Percentiles rank a stretch among this genome's conserved stretches.
Conservation (phyloP, 2,888 invertebrate genomes). For the Hypomecis atomaria region DNA sequence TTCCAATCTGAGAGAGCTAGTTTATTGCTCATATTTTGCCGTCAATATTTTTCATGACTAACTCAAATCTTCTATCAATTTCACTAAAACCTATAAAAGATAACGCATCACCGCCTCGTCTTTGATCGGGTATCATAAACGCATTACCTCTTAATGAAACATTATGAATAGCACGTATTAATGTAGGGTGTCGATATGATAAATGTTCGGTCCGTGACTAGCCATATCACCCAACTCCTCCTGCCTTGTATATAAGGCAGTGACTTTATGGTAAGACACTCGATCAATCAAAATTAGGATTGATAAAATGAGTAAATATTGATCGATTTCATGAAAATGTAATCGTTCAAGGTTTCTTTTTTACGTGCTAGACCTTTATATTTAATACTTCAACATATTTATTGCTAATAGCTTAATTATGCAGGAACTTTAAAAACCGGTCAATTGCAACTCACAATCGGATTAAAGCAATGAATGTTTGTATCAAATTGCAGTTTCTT, state of each 20-base stretch:
- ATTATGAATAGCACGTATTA: slow-evolving; percentile 79
- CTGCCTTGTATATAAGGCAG: slow-evolving; percentile 64
- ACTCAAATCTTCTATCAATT: slow-evolving; percentile 30
- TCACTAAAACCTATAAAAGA: slow-evolving; percentile 35
- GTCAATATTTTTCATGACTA: slow-evolving; percentile 23
- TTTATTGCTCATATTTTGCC: not conserved
- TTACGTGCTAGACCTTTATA: no score
- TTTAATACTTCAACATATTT: no score
- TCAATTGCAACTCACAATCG: no score
- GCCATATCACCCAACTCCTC: slow-evolving; percentile 64
- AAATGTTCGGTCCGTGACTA: slow-evolving; percentile 76
- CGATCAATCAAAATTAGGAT: slow-evolving; percentile 57
- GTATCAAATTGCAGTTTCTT: no score
- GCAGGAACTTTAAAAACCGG: no score
- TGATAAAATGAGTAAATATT: slow-evolving; percentile 37
- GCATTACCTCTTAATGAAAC: slow-evolving; percentile 81
- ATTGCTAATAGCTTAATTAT: no score
- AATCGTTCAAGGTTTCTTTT: not conserved
- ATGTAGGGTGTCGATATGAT: slow-evolving; percentile 76
- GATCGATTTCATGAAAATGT: slow-evolving; percentile 19
- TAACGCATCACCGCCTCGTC: slow-evolving; percentile 37
- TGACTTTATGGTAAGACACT: slow-evolving; percentile 45
- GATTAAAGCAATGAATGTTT: no score
- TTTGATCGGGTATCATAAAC: slow-evolving; percentile 63
- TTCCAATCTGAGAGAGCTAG: no score